Percentiles rank a stretch among this genome's conserved stretches.
Evolutionary conservation across 2,113 vertebrate species (phyloP).

Genomic region (Takifugu bimaculatus): DNA sequence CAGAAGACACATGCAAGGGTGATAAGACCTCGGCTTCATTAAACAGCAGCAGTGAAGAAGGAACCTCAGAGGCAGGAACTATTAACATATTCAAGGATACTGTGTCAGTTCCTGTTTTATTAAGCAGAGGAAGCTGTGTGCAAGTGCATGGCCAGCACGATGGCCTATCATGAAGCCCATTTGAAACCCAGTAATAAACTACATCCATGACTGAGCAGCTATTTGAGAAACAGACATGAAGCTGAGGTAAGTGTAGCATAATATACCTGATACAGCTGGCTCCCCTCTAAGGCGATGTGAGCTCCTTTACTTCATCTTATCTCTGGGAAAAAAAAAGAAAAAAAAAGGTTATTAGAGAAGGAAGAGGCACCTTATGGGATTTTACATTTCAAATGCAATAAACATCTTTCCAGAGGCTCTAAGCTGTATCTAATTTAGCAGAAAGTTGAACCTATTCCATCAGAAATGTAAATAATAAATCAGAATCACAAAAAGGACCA

Average conservation of each 20-base stretch:
- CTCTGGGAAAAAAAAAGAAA: slow-evolving; percentile 13
- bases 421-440: neutral
- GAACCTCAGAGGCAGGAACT: slow-evolving; percentile 37
- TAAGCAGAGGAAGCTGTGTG: slow-evolving; percentile 10
- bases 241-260: slow-evolving; percentile 42
- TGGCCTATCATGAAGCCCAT: slow-evolving; percentile 18
- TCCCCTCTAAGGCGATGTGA: slow-evolving; percentile 33
- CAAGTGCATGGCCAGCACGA: slow-evolving; percentile 13
- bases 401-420: slow-evolving; percentile 6
- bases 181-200: slow-evolving; percentile 46
- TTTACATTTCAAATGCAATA: slow-evolving; percentile 6
- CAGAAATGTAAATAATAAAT: slow-evolving; percentile 20
- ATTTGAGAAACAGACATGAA: slow-evolving; percentile 43
- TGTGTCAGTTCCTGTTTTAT: slow-evolving; percentile 7
- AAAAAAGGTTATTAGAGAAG: slow-evolving; percentile 13
- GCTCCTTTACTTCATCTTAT: slow-evolving; percentile 31
- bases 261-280: slow-evolving; percentile 57
- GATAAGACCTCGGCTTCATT: slow-evolving; percentile 44
- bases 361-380: neutral
- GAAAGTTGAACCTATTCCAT: slow-evolving; percentile 29
- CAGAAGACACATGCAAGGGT: slow-evolving; percentile 10
- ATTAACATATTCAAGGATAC: slow-evolving; percentile 20
- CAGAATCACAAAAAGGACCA: neutral
- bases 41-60: slow-evolving; percentile 34
- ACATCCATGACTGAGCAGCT: slow-evolving; percentile 51